Percentiles rank a stretch among this genome's conserved stretches.
Conservation (phyloP, 2,797 vertebrate species). For the Propithecus deckenii region DNA sequence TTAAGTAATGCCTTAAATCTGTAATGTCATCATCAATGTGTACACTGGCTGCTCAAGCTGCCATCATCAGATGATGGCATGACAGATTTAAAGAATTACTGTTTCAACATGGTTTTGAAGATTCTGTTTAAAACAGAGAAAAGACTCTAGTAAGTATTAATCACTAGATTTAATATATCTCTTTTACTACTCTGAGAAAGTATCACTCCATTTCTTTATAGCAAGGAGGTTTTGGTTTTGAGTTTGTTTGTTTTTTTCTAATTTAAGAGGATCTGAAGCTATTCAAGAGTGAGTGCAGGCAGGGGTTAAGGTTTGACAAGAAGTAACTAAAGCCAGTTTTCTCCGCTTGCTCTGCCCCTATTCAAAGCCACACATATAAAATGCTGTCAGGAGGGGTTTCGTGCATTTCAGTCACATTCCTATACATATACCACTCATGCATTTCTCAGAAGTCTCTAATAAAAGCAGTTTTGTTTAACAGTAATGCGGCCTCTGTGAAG, state of each 20-base stretch:
- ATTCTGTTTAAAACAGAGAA: background rate
- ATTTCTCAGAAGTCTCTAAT: slow-evolving; percentile 7
- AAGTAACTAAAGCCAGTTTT: background rate
- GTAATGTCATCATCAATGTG: background rate
- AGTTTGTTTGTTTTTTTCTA: background rate
- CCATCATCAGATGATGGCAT: background rate
- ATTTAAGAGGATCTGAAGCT: slow-evolving; percentile 27
- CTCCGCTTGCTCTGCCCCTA: background rate
- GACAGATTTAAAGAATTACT: background rate
- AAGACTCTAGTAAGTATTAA: background rate
- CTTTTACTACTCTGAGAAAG: background rate
- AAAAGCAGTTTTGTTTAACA: background rate
- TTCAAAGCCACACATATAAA: background rate
- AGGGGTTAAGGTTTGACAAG: background rate
- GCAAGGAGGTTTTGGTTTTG: background rate
- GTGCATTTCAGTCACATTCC: background rate
- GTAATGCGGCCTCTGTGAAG: background rate
- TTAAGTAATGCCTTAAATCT: background rate
- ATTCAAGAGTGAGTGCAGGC: background rate
- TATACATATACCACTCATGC: background rate
- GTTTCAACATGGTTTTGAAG: background rate
- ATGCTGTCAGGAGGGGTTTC: background rate
- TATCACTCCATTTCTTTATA: background rate
- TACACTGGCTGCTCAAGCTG: background rate
- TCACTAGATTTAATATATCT: background rate